A percentile compares a stretch with the other conserved stretches of the same genome.
Conservation (phyloP, 2,113 vertebrate species). For the Ciconia maguari region DNA sequence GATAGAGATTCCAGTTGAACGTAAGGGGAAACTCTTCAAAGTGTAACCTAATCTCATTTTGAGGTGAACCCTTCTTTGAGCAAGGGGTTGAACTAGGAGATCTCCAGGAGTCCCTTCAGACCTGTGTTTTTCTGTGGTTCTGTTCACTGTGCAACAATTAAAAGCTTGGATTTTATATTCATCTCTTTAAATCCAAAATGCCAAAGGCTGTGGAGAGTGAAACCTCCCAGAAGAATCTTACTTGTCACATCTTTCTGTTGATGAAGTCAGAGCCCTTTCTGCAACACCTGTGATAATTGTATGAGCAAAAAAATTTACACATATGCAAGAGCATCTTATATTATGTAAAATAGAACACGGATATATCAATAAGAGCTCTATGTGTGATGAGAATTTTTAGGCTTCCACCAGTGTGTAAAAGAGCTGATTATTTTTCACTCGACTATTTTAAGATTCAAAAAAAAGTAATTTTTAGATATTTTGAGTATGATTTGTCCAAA, state of each 20-base stretch:
- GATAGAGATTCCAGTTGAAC: neutral
- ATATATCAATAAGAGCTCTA: neutral
- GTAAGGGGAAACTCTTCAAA: neutral
- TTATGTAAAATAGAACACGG: fast-evolving
- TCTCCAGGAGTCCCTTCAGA: neutral
- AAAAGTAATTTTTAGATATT: neutral
- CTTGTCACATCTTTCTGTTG: neutral
- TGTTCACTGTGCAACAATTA: neutral
- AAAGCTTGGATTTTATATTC: neutral
- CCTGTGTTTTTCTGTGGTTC: neutral
- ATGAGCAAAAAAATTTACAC: neutral
- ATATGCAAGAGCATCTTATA: neutral
- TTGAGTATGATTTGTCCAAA: neutral
- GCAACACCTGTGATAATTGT: neutral
- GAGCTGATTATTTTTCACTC: neutral
- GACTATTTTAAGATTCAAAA: neutral
- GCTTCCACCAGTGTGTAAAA: neutral
- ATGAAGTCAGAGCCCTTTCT: neutral
- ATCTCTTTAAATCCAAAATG: neutral
- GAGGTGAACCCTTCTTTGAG: neutral
- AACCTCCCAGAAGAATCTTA: neutral
- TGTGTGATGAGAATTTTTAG: neutral
- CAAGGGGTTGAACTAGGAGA: neutral
- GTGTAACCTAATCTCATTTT: neutral
- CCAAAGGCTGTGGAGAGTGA: neutral